Evolutionary conservation across 2,113 vertebrate genomes (phyloP), one percentile per base, ranked within the genome.

Genomic region (Tricholaema leucomelas): DNA sequence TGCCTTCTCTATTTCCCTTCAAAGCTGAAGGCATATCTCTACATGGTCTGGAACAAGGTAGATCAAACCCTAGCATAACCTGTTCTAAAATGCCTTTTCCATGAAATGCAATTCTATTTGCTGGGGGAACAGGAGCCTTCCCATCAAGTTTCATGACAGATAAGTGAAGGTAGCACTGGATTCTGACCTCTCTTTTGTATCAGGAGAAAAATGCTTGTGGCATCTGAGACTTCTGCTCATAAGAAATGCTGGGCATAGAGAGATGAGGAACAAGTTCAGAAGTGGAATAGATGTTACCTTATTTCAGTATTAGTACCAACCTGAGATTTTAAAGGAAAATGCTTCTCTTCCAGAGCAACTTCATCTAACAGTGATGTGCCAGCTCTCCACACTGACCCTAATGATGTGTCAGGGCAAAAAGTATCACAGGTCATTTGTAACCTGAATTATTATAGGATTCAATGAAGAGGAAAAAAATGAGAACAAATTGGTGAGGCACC

Each of bases 1-100:
- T 90, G 86, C 52, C 92, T 90, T 75, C 78, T 88, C 73, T 64
- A 70, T 40, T 94, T 93, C 74, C 64, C 67, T 90, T 95, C 90
- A 94, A 95, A 95, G 90, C 67, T 84, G 70, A 94, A 91, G 83
- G 66, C 74, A 81, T 61, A 79, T 86, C 70, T 90, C 80, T 84
- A 46, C 77, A 70, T 16, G 42, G 81, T 66, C 84, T 66, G 73
- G 65, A 90, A 90, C 84, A 84, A 87, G 58, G 83, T 23, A 52
- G 55, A 93, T 95, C 92, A 88, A 90, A 91, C 83, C 75, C 50
- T 33, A 70, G 56, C 0, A 0, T 87, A 70, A 85, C 79, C 8
- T 36, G 67, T 48, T 48, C 48, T 83, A 48, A 90, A 73, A 85
- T 73, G 66, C 52, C 5, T 3, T 82, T 54, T 75, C 86, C 48